phyloP scores from a whole-genome alignment of 2,797 vertebrate genomes.

The Coregonus suidteri region DNA sequence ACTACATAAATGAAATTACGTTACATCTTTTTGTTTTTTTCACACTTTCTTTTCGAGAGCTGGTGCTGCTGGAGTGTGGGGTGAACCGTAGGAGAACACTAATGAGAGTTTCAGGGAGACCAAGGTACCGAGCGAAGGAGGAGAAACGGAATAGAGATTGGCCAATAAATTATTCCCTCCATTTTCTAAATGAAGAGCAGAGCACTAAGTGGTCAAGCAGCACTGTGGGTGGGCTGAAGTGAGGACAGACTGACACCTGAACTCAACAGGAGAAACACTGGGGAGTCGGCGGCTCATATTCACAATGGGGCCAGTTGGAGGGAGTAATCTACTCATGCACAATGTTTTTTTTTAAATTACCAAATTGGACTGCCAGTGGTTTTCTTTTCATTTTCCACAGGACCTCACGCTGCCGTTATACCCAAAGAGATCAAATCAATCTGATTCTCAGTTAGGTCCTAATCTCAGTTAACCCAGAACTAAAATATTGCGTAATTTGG shows the following conservation, averaged over 20 bases:
- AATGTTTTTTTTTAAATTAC: not conserved
- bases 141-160: constrained; percentile 31
- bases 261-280: not conserved
- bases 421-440: not conserved
- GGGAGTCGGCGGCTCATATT: not conserved
- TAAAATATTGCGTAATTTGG: no score
- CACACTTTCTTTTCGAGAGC: not conserved
- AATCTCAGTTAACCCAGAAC: no score
- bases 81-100: constrained; percentile 6
- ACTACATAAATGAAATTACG: not conserved
- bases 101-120: constrained; percentile 20
- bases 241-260: not conserved
- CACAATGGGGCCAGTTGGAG: not conserved
- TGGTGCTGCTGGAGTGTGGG: not conserved
- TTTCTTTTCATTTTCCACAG: not conserved
- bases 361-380: not conserved
- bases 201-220: not conserved
- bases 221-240: not conserved
- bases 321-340: not conserved
- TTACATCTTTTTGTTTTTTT: not conserved
- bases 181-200: constrained; percentile 16
- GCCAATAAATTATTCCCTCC: constrained; percentile 31
- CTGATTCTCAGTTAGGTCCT: not conserved
- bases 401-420: not conserved
- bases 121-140: constrained; percentile 6